phyloP scores from a whole-genome alignment of 1,140 invertebrate species.

The Aculops lycopersici region DNA sequence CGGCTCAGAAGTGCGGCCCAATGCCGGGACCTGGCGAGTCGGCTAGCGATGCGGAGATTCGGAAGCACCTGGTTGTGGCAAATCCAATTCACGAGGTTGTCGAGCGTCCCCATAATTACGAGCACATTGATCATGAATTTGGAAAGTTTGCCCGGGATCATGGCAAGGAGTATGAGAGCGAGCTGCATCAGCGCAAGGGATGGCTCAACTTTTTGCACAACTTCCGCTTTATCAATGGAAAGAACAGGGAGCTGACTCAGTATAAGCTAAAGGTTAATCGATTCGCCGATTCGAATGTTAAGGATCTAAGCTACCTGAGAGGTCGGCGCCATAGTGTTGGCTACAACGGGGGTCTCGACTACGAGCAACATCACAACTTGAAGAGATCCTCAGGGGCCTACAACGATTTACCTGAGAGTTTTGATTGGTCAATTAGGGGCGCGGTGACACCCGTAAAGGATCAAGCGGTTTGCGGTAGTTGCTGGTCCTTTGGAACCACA shows the following conservation, averaged over 20 bases:
- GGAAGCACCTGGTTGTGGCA: conserved; percentile 7
- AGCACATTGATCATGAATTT: conserved; percentile 43
- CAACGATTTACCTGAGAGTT: conserved; percentile 24
- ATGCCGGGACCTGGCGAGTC: neutral
- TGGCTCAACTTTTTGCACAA: conserved; percentile 61
- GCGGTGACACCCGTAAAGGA: conserved; percentile 69
- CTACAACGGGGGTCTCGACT: conserved; percentile 37
- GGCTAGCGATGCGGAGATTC: neutral
- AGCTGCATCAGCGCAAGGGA: conserved; percentile 31
- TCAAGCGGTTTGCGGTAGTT: conserved; percentile 46
- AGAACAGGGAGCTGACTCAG: conserved; percentile 36
- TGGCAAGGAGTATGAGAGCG: conserved; percentile 27
- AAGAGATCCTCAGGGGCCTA: neutral
- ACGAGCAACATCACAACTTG: conserved; percentile 8
- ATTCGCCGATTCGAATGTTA: conserved; percentile 41
- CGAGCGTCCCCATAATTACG: conserved; percentile 23
- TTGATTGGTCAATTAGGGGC: conserved; percentile 51
- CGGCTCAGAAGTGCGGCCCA: neutral
- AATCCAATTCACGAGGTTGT: conserved; percentile 80
- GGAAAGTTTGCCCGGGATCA: conserved; percentile 38
- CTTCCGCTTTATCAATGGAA: conserved; percentile 42
- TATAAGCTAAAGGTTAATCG: conserved; percentile 53
- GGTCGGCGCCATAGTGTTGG: conserved; percentile 30
- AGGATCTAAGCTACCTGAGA: conserved; percentile 41
- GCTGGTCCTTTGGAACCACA: conserved; percentile 60